Evolutionary conservation across 2,888 invertebrate species (phyloP).

Genomic region (Rhaphigaster nebulosa): DNA sequence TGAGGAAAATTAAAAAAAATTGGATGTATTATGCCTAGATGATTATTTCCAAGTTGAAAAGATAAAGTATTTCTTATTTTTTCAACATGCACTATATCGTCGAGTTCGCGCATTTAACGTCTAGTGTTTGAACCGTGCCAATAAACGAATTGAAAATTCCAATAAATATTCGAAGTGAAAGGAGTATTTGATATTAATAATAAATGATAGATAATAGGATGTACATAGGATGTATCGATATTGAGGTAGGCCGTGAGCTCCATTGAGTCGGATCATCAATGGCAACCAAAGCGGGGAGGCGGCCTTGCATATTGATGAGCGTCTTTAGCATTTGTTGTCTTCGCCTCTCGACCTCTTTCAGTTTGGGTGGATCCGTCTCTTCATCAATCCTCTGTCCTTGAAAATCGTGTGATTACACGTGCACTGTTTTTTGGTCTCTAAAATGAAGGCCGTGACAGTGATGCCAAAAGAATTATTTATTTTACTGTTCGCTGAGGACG

Average conservation of each 20-base stretch:
- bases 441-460: neutral
- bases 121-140: neutral
- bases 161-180: neutral
- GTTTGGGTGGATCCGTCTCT: neutral
- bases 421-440: neutral
- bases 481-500: too few species aligned
- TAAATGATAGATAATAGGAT: neutral
- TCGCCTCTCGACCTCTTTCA: neutral
- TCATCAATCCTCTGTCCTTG: neutral
- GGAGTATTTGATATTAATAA: neutral
- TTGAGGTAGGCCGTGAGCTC: neutral
- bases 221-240: neutral
- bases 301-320: neutral
- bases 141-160: too few species aligned
- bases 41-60: neutral
- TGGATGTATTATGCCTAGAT: too few species aligned
- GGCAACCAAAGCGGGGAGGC: neutral
- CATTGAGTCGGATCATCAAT: conserved; percentile 8
- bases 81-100: neutral
- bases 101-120: neutral
- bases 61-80: neutral
- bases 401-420: neutral
- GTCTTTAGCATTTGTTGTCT: neutral
- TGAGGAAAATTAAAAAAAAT: too few species aligned
- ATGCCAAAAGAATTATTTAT: neutral